Evolutionary conservation across 64 coral and sea anemone genomes (phyloP), one percentile per base, ranked within the genome.

Genomic region (Trachythela sp.): DNA sequence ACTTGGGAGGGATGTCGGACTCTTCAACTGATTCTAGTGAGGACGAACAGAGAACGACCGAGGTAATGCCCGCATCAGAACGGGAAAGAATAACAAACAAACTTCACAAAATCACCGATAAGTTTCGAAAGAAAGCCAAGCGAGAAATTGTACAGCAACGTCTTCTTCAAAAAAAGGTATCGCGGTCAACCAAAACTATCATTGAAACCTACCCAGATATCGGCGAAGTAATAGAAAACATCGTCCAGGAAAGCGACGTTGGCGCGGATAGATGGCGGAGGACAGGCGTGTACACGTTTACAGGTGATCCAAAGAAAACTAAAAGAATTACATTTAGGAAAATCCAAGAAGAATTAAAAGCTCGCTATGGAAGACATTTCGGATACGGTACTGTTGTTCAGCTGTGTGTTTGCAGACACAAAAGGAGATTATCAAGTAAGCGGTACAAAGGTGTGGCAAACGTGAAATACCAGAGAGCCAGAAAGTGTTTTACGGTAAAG

Each of bases 181-280:
- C 30, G 36, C 29, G 26, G 10, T 38, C 30, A 35, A 77, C 36
- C 13, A 38, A 77, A 35, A 39, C 71, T 27, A 77, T 77, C 13
- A 33, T 36, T 77, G 17, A 77, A 32, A 33, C 9, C 9, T 39
- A 32, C 32, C 71, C 71, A 77, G 71, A 77, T 39, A 77, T 77
- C 30, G 71, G 71, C 17, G 71, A 77, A 32, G 71, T 77, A 32
- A 77, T 77, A 32, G 71, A 77, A 77, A 77, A 77, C 36, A 77
- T 77, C 26, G 71, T 77, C 29, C 71, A 77, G 32, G 71, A 77
- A 35, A 77, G 71, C 36, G 85, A 91, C 48, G 36, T 77, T 77
- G 71, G 71, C 11, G 71, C 71, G 2, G 71, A 77, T 27, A 77
- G 71, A 2, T 77, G 71, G 71, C 71, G 71, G 24, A 13, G 71